Conservation (phyloP, 2,797 vertebrate genomes). For the Somateria mollissima region DNA sequence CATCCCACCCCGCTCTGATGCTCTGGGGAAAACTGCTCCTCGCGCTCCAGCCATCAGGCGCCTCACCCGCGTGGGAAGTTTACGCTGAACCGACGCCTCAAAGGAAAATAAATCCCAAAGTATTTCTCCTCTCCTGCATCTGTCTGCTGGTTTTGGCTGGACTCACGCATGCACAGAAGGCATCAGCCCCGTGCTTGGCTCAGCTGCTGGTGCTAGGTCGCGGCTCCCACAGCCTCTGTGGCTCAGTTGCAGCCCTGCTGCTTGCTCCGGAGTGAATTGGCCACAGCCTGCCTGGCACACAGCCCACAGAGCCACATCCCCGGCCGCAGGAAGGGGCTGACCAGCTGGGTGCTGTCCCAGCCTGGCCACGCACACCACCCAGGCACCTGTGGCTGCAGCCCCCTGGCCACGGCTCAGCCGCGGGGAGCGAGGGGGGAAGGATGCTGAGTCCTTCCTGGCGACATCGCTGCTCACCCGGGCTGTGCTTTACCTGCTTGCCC, state of each 20-base stretch:
- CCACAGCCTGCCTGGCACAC: neutral
- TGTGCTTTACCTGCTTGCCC: too few relatives aligned
- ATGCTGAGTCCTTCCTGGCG: neutral
- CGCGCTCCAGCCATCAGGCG: neutral
- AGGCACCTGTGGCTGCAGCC: neutral
- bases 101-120: neutral
- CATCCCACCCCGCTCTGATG: rapidly evolving
- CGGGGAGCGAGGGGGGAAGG: too few relatives aligned
- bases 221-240: neutral
- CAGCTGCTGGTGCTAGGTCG: neutral
- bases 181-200: neutral
- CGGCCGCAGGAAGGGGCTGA: neutral
- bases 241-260: neutral
- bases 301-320: slow-evolving; percentile 29
- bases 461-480: neutral
- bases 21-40: neutral
- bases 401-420: too few relatives aligned
- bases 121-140: neutral
- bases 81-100: neutral
- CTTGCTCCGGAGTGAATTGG: slow-evolving; percentile 39
- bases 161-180: too few relatives aligned
- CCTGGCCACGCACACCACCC: rapidly evolving
- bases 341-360: neutral
- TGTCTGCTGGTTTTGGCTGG: neutral
- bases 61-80: neutral